Base-by-base conservation (phyloP, 1,140 invertebrate genomes). In the Calliphora vicina region DNA sequence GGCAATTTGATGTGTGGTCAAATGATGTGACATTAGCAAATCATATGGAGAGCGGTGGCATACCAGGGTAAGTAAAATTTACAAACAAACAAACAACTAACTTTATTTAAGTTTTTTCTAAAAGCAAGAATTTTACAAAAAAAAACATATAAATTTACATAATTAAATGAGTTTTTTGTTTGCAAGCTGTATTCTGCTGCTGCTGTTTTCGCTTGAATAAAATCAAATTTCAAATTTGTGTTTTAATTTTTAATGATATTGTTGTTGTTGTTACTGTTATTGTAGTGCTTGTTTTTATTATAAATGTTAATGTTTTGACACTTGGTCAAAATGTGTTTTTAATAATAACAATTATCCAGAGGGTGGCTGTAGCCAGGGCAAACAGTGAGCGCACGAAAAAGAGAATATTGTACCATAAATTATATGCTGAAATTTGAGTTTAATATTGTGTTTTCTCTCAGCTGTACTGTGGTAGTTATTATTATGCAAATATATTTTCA, bases 21-120 rank as follows among this genome's bases (percentile, higher is more conserved):
- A 98, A 99, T 90, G 97, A 99, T 91, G 97, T 99, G 84, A 98
- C 97, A 1, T 91, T 98, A 26, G 97, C 97, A 43, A 99, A 99
- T 92, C 95, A 97, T 89, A 99, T 99, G 97, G 97, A 99, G 91
- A 97, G 96, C 86, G 97, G 96, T 0, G 98, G 98, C 26, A 94
- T 97, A 82, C 97, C 98, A 13, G 97, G 97, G 95, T 97, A 92
- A 93, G 91, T 91, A 20, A 50, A 81, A 45, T 20, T 43, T 43
- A 12, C 26, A 15, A 25, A 23, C 9, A 26, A 43, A n/a, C 20
- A 9, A n/a, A 42, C 8, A 82, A 71, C 61, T 13, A 15, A 45
- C n/a, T 15, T 57, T 76, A 23, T 2, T 50, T 12, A 78, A 3
- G 25, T 71, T 20, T 82, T 57, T 61, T 27, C n/a, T 26, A 43